A percentile compares a stretch with the other conserved stretches of the same genome.
These are phyloP conservation scores for Triplophysa rosa DNA, from an alignment of 2,113 vertebrate genomes.

Conservation along the genomic window DNA sequence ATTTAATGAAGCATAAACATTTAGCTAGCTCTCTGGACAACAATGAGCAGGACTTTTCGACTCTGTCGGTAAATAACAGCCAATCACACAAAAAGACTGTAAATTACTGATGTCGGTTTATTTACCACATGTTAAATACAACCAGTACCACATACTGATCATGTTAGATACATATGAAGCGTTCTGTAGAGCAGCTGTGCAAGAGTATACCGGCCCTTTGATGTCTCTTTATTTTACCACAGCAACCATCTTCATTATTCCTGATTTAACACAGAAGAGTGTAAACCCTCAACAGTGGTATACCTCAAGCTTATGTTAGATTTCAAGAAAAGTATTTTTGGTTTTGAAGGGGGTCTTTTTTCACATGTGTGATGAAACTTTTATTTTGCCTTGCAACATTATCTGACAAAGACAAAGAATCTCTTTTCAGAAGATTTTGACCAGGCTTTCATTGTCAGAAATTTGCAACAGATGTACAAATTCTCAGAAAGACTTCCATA, in stretches of 20 bases:
- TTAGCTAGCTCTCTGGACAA: constrained; percentile 1
- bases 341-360: background rate
- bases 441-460: background rate
- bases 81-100: background rate
- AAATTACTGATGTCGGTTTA: constrained; percentile 13
- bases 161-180: constrained; percentile 26
- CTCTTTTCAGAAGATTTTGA: background rate
- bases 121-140: constrained; percentile 25
- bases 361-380: background rate
- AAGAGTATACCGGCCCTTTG: background rate
- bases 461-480: constrained; percentile 18
- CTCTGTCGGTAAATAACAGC: constrained; percentile 1
- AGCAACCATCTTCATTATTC: background rate
- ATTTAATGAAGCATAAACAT: constrained; percentile 21
- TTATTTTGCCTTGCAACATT: background rate
- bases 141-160: constrained; percentile 11
- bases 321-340: no score
- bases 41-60: constrained; percentile 13
- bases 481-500: background rate
- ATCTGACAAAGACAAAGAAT: background rate
- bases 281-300: background rate
- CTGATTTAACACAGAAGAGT: constrained; percentile 6
- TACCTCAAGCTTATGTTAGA: background rate
- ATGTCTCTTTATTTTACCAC: background rate
- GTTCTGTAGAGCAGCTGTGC: constrained; percentile 26